Evolutionary conservation across 2,113 vertebrate genomes (phyloP).

Genomic region (Malurus alboscapulatus): DNA sequence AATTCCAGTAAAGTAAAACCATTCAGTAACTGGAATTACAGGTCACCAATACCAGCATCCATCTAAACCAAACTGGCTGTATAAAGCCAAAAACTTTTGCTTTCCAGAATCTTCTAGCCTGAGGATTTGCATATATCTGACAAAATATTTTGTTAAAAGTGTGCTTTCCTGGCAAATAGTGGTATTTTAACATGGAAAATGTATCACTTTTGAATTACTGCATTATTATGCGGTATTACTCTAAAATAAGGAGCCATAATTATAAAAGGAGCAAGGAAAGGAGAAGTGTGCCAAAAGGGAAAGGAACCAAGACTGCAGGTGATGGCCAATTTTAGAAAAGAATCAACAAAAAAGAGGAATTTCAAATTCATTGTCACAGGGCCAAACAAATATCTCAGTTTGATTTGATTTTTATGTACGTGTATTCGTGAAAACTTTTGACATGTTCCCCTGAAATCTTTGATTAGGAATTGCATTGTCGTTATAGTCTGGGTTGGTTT

Average conservation of each 20-base stretch:
- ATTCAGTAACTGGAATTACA: background rate
- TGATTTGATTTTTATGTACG: background rate
- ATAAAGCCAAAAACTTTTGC: background rate
- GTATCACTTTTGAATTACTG: background rate
- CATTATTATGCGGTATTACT: background rate
- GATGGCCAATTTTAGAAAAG: background rate
- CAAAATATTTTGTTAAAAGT: background rate
- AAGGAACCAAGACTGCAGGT: background rate
- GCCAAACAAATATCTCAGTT: background rate
- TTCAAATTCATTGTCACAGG: background rate
- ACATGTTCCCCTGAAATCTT: background rate
- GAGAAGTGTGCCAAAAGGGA: background rate
- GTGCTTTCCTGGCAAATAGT: background rate
- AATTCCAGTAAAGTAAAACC: background rate
- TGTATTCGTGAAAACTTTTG: background rate
- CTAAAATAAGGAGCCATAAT: background rate
- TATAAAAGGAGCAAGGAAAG: background rate
- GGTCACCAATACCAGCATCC: background rate
- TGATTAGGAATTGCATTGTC: background rate
- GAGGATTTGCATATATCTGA: background rate
- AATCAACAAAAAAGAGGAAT: background rate
- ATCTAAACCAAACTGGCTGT: background rate
- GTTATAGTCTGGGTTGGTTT: background rate
- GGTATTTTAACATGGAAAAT: background rate
- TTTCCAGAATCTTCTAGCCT: background rate